phyloP scores from a whole-genome alignment of 2,797 vertebrate genomes.

The Rhynchonycteris naso region DNA sequence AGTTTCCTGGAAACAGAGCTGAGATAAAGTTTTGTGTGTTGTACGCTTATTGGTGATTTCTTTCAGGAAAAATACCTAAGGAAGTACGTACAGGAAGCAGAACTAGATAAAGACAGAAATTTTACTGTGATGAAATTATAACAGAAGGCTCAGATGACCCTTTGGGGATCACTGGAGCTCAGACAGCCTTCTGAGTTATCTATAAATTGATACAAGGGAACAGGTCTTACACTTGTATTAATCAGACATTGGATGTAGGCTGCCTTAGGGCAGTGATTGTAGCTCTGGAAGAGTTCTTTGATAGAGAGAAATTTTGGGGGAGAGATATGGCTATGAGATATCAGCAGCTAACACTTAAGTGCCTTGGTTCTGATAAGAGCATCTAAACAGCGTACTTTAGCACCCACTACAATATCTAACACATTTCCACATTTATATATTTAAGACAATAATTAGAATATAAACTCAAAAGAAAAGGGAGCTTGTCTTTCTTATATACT shows the following conservation, averaged over 20 bases:
- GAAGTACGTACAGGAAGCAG: neutral
- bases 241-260: neutral
- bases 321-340: neutral
- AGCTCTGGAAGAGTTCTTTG: conserved; percentile 10
- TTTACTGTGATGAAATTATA: neutral
- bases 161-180: neutral
- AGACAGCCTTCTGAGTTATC: conserved; percentile 6
- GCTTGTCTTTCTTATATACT: neutral
- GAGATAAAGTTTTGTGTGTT: conserved; percentile 7
- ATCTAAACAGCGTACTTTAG: neutral
- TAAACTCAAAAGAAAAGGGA: neutral
- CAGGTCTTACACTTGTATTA: neutral
- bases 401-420: neutral
- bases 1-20: conserved; percentile 4
- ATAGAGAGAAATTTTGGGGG: neutral
- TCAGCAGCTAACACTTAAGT: neutral
- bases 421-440: neutral
- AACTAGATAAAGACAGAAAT: conserved; percentile 35
- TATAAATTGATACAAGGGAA: neutral
- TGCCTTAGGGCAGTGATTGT: neutral
- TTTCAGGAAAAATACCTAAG: neutral
- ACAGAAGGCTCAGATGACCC: neutral
- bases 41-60: neutral
- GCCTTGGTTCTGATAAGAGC: neutral
- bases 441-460: neutral